Conservation (phyloP, 2,113 vertebrate genomes). For the Solea solea region DNA sequence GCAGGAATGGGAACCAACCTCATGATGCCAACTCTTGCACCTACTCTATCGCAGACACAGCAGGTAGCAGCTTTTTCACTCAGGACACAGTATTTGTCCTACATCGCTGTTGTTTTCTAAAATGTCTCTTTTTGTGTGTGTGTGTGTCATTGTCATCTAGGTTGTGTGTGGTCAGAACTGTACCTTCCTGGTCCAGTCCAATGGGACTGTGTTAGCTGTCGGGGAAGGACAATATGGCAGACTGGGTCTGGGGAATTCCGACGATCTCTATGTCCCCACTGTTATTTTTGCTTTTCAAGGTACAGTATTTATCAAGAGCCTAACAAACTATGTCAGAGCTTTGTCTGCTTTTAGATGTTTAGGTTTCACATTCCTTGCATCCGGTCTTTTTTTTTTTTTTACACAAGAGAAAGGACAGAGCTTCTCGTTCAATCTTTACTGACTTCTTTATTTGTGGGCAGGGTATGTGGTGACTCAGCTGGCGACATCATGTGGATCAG, state of each 20-base stretch:
- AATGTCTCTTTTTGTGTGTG: slow-evolving; percentile 14
- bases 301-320: slow-evolving; percentile 29
- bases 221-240: slow-evolving; percentile 86
- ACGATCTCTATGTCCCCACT: slow-evolving; percentile 83
- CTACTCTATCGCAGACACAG: slow-evolving; percentile 81
- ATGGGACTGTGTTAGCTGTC: slow-evolving; percentile 81
- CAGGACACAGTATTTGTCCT: not conserved
- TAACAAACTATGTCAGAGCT: not conserved
- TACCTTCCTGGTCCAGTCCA: slow-evolving; percentile 84
- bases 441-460: slow-evolving; percentile 36
- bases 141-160: slow-evolving; percentile 50
- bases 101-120: slow-evolving; percentile 4
- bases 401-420: not conserved
- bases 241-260: slow-evolving; percentile 85
- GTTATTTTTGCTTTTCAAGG: slow-evolving; percentile 85
- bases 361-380: not conserved
- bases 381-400: not conserved
- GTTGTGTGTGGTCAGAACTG: slow-evolving; percentile 87
- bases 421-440: not conserved
- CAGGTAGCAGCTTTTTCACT: slow-evolving; percentile 67
- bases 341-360: not conserved
- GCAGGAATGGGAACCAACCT: slow-evolving; percentile 81
- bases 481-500: slow-evolving; percentile 84
- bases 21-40: slow-evolving; percentile 77
- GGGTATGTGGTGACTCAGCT: slow-evolving; percentile 85